These are phyloP conservation scores for Melanotaenia parkinsoni DNA, from an alignment of 2,797 vertebrate genomes.

Conservation along the genomic window DNA sequence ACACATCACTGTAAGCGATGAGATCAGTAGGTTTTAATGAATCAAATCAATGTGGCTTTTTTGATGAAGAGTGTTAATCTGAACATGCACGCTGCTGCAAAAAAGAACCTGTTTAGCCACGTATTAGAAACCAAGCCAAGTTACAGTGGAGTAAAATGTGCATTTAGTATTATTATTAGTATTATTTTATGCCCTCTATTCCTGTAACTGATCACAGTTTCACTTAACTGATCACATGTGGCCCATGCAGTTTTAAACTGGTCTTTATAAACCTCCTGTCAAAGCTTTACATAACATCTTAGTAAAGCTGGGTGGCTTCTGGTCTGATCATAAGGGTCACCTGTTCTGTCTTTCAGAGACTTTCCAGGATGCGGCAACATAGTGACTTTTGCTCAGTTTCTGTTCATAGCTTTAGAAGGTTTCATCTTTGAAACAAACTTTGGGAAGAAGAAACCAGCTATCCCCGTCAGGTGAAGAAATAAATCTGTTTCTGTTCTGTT, in stretches of 20 bases:
- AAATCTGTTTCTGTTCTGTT: background rate
- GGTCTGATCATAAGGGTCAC: background rate
- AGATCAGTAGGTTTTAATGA: no score
- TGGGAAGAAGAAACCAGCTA: constrained; percentile 89
- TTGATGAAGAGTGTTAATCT: background rate
- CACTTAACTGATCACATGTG: background rate
- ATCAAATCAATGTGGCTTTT: background rate
- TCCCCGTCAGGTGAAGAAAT: constrained; percentile 88
- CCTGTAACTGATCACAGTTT: no score
- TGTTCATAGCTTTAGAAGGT: constrained; percentile 93
- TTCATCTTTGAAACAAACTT: constrained; percentile 92
- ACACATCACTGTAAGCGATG: no score
- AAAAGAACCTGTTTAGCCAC: background rate
- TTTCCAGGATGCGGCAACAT: constrained; percentile 98
- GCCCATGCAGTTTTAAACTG: no score
- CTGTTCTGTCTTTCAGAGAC: constrained; percentile 76
- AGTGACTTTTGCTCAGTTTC: constrained; percentile 95
- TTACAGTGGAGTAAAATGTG: no score
- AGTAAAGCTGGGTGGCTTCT: background rate
- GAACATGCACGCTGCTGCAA: background rate
- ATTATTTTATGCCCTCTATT: no score
- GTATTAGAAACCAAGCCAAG: no score
- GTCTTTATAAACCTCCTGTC: background rate
- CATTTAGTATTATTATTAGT: no score
- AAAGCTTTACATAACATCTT: background rate